A percentile compares a stretch with the other conserved stretches of the same genome.
Evolutionary conservation across 2,888 invertebrate species (phyloP).

Genomic region (Herminia tarsipennalis): DNA sequence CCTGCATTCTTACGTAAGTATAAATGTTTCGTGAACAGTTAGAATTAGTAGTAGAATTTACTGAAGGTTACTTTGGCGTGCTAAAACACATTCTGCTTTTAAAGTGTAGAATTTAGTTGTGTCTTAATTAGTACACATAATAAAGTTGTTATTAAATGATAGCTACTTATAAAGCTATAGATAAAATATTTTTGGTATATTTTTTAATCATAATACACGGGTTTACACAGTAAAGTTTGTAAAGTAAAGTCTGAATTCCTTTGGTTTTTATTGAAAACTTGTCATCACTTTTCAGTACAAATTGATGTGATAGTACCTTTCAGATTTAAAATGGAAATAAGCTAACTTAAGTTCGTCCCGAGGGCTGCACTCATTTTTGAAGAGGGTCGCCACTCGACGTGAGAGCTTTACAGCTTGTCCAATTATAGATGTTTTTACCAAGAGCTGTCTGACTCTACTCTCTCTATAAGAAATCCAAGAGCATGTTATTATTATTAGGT

Average conservation of each 20-base stretch:
- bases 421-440: slow-evolving; percentile 75
- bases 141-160: neutral
- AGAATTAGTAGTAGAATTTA: neutral
- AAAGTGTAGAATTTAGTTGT: neutral
- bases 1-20: slow-evolving; percentile 57
- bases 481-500: too few species aligned
- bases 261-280: too few species aligned
- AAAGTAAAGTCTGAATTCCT: neutral
- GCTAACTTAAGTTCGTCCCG: slow-evolving; percentile 56
- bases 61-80: slow-evolving; percentile 20
- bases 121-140: neutral
- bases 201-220: too few species aligned
- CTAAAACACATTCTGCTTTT: neutral
- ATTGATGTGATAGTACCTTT: slow-evolving; percentile 8
- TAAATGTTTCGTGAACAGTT: slow-evolving; percentile 10
- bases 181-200: too few species aligned
- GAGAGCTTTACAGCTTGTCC: slow-evolving; percentile 72
- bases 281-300: neutral
- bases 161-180: too few species aligned
- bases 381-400: slow-evolving; percentile 74
- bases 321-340: slow-evolving; percentile 58
- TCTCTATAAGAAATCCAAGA: slow-evolving; percentile 37
- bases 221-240: slow-evolving; percentile 8
- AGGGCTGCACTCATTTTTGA: slow-evolving; percentile 61
- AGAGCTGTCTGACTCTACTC: slow-evolving; percentile 57